These are phyloP conservation scores for Drosophila neutralis DNA, from an alignment of 2,888 invertebrate genomes.

Conservation along the genomic window DNA sequence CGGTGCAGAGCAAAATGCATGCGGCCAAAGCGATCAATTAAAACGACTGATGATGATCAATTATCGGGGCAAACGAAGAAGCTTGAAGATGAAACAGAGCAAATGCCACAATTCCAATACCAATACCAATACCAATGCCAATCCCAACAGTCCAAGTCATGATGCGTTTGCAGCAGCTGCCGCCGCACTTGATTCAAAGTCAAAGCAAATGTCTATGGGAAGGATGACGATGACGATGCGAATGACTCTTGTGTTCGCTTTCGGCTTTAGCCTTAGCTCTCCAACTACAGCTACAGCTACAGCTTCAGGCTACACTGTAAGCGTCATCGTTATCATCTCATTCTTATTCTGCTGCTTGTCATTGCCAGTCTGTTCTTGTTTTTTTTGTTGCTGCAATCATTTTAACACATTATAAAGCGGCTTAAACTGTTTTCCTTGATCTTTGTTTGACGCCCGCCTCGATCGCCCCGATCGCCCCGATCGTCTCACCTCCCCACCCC, in stretches of 20 bases:
- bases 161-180: constrained; percentile 30
- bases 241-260: constrained; percentile 13
- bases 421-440: constrained; percentile 69
- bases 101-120: constrained; percentile 23
- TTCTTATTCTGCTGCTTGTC: constrained; percentile 47
- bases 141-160: constrained; percentile 40
- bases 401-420: constrained; percentile 79
- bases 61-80: constrained; percentile 61
- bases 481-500: not conserved
- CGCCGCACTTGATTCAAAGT: constrained; percentile 57
- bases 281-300: not conserved
- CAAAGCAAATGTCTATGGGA: constrained; percentile 41
- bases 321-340: constrained; percentile 39
- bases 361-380: constrained; percentile 37
- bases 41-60: constrained; percentile 80
- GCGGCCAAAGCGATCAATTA: constrained; percentile 74
- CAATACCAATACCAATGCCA: constrained; percentile 24
- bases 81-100: constrained; percentile 21
- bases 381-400: constrained; percentile 62
- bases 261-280: not conserved
- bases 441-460: constrained; percentile 21
- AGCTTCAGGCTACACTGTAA: constrained; percentile 18
- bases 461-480: not conserved
- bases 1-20: constrained; percentile 40
- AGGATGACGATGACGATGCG: constrained; percentile 27